Conservation (phyloP, 2,113 vertebrate species). For the Vombatus ursinus region DNA sequence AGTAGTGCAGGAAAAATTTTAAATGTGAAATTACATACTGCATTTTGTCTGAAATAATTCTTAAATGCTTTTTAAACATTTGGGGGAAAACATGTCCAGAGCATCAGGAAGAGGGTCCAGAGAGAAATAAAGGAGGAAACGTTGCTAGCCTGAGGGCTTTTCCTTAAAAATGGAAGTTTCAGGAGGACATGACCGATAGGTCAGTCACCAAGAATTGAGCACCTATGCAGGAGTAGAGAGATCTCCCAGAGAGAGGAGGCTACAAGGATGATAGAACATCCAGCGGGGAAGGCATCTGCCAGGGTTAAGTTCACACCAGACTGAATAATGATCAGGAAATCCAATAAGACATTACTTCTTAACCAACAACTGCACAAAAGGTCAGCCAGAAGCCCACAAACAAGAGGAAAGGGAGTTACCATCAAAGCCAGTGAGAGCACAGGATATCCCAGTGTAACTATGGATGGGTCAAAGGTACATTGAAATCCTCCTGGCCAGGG, state of each 20-base stretch:
- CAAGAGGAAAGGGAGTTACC: background rate
- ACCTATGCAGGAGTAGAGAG: too few species aligned
- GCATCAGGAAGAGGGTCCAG: background rate
- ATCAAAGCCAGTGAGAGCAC: background rate
- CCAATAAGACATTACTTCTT: background rate
- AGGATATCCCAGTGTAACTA: background rate
- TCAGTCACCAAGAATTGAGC: too few species aligned
- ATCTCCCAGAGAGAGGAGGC: background rate
- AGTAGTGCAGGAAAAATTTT: slow-evolving; percentile 55
- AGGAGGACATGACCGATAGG: background rate
- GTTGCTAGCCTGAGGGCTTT: background rate
- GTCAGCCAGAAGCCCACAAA: background rate
- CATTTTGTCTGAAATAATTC: slow-evolving; percentile 67
- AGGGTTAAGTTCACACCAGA: background rate
- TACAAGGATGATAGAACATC: background rate
- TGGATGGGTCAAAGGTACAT: background rate
- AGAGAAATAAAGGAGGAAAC: background rate
- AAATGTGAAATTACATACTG: slow-evolving; percentile 61
- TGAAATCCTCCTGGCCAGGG: background rate
- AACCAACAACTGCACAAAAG: background rate
- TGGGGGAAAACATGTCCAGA: background rate
- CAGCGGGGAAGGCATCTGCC: background rate
- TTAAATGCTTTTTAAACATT: slow-evolving; percentile 52
- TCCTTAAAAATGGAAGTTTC: background rate
- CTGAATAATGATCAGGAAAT: background rate